Percentiles rank a stretch among this genome's conserved stretches.
Evolutionary conservation across 2,113 vertebrate genomes (phyloP).

Genomic region (Hiodon tergisus): DNA sequence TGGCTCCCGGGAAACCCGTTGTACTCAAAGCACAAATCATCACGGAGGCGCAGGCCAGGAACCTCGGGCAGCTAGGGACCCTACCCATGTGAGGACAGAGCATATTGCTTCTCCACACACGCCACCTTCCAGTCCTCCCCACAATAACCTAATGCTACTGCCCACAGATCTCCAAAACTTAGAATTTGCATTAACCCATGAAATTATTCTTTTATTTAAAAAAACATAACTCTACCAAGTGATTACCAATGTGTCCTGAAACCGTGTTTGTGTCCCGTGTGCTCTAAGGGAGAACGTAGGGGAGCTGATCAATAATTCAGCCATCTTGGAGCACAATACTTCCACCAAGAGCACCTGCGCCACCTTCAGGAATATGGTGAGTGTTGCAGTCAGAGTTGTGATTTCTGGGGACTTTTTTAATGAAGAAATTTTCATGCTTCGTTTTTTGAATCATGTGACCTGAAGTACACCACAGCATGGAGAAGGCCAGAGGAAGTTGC

Average conservation of each 20-base stretch:
- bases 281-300: slow-evolving; percentile 78
- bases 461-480: no score
- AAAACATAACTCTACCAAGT: no score
- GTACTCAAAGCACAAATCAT: slow-evolving; percentile 81
- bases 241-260: no score
- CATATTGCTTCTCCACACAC: neutral
- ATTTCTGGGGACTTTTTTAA: no score
- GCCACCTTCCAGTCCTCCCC: no score
- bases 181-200: no score
- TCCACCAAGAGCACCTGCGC: slow-evolving; percentile 63
- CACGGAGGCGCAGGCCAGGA: slow-evolving; percentile 84
- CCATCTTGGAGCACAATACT: slow-evolving; percentile 81
- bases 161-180: no score
- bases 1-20: slow-evolving; percentile 71
- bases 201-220: no score
- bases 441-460: no score
- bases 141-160: no score
- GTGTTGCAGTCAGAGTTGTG: slow-evolving; percentile 22
- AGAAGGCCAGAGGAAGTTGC: no score
- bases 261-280: neutral
- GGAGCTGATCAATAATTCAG: slow-evolving; percentile 82
- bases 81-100: slow-evolving; percentile 47
- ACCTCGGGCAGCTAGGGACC: slow-evolving; percentile 40
- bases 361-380: slow-evolving; percentile 90
- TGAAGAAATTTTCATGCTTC: no score